These are phyloP conservation scores for Heterotilapia buettikoferi DNA, from an alignment of 2,113 vertebrate species.

Conservation along the genomic window DNA sequence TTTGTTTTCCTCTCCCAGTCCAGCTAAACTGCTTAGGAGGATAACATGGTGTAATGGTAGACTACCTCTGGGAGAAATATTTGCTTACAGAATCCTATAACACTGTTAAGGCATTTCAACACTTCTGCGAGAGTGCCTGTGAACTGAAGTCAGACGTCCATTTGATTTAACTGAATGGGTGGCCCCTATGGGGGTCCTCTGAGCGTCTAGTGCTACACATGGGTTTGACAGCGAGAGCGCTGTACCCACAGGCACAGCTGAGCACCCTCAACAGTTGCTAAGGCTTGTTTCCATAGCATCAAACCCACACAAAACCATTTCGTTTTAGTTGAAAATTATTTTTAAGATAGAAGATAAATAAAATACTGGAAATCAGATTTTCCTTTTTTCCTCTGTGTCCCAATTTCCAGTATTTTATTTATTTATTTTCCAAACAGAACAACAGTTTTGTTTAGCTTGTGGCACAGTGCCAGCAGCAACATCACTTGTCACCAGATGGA, in stretches of 20 bases:
- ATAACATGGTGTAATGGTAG: not conserved
- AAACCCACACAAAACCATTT: not conserved
- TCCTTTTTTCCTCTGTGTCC: no score
- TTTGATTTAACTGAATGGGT: not conserved
- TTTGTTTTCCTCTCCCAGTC: not conserved
- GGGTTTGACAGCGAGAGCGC: slow-evolving; percentile 40
- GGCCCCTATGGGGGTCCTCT: slow-evolving; percentile 13
- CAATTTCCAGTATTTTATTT: not conserved
- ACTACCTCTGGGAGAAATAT: not conserved
- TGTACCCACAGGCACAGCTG: not conserved
- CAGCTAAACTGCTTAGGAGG: not conserved
- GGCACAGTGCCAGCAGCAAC: not conserved
- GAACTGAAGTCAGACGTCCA: not conserved
- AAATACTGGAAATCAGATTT: no score
- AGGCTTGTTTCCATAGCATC: not conserved
- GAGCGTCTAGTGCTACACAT: slow-evolving; percentile 16
- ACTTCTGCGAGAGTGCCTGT: not conserved
- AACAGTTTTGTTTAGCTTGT: not conserved
- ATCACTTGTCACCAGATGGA: not conserved
- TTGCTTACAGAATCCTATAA: not conserved
- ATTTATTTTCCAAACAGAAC: not conserved
- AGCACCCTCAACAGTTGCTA: slow-evolving; percentile 25
- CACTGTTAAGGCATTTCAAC: not conserved
- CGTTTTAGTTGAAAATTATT: not conserved
- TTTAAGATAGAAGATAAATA: not conserved